Percentiles rank a stretch among this genome's conserved stretches.
phyloP scores from a whole-genome alignment of 2,888 invertebrate species.

The Syrista parreyssii region DNA sequence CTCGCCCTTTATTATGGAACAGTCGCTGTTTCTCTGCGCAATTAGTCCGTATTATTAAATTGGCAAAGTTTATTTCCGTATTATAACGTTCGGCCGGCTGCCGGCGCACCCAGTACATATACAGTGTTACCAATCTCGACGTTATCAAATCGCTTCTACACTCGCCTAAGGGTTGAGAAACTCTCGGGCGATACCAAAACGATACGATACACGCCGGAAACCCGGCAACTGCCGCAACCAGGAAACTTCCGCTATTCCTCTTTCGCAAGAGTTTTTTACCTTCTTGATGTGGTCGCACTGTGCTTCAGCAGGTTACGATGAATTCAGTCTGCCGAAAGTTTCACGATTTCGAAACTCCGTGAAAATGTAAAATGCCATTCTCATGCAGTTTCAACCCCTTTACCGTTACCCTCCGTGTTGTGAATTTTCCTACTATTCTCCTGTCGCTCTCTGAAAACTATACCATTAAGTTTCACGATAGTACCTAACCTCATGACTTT shows the following conservation, averaged over 20 bases:
- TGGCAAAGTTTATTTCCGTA: slow-evolving; percentile 40
- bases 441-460: neutral
- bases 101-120: slow-evolving; percentile 26
- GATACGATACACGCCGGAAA: neutral
- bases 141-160: neutral
- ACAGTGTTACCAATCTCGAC: neutral
- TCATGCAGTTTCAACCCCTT: neutral
- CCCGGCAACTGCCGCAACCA: neutral
- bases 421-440: neutral
- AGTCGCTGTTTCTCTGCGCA: slow-evolving; percentile 23
- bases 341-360: neutral
- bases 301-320: neutral
- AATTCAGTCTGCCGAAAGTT: neutral
- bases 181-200: neutral
- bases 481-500: neutral
- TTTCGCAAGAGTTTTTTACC: neutral
- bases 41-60: slow-evolving; percentile 47
- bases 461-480: neutral
- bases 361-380: neutral
- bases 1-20: neutral
- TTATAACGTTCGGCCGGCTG: slow-evolving; percentile 16
- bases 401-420: neutral
- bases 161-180: neutral
- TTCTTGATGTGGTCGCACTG: neutral
- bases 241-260: neutral